Conservation (phyloP, 1,140 invertebrate species). For the Metopolophium dirhodum region DNA sequence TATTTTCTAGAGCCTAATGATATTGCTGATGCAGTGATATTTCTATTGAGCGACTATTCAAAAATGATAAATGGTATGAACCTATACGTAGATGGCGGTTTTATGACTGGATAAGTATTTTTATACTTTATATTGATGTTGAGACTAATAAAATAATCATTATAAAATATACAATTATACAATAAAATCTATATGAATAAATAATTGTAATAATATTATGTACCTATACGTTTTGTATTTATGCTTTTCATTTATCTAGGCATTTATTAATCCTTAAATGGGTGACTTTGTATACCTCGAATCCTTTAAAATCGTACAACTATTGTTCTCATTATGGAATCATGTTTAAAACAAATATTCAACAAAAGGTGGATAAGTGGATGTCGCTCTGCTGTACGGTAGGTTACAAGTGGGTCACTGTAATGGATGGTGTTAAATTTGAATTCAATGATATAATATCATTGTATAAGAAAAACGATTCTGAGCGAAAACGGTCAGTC, state of each 20-base stretch:
- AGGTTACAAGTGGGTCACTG: too few relatives aligned
- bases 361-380: too few relatives aligned
- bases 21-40: constrained; percentile 81
- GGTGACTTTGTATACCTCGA: not conserved
- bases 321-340: not conserved
- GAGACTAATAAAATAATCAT: not conserved
- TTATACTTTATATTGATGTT: not conserved
- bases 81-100: constrained; percentile 86
- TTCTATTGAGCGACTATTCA: constrained; percentile 81
- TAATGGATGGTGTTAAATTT: too few relatives aligned
- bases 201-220: not conserved
- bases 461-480: too few relatives aligned
- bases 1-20: constrained; percentile 79
- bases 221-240: not conserved
- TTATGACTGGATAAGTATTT: constrained; percentile 60
- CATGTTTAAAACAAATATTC: not conserved
- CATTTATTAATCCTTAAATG: too few relatives aligned
- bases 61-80: constrained; percentile 81
- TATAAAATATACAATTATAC: not conserved
- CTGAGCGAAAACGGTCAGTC: too few relatives aligned
- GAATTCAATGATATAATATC: too few relatives aligned
- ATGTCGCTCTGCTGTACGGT: too few relatives aligned
- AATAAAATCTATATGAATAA: not conserved
- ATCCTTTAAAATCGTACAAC: not conserved
- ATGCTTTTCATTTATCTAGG: not conserved